Percentiles rank a stretch among this genome's conserved stretches.
These are phyloP conservation scores for Xanthia icteritia DNA, from an alignment of 2,888 invertebrate genomes.

Conservation along the genomic window DNA sequence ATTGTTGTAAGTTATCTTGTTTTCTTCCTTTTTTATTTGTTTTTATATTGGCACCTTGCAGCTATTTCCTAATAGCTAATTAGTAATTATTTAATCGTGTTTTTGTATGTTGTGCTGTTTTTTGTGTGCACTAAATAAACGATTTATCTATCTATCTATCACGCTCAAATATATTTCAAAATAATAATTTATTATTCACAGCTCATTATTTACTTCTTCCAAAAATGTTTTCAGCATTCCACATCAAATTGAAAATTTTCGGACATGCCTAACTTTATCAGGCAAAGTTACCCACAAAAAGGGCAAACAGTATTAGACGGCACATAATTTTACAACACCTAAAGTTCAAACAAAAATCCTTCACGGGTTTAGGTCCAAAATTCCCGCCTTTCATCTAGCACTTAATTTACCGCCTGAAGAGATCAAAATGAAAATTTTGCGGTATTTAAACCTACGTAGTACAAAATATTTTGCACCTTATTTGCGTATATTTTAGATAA, in stretches of 20 bases:
- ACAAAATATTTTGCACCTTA: slow-evolving; percentile 23
- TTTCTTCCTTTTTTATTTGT: too few relatives aligned
- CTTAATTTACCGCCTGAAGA: slow-evolving; percentile 46
- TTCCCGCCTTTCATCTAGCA: slow-evolving; percentile 11
- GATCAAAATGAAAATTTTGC: slow-evolving; percentile 50
- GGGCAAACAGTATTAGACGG: slow-evolving; percentile 11
- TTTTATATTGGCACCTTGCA: too few relatives aligned
- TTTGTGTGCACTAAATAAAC: too few relatives aligned
- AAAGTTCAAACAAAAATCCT: slow-evolving; percentile 16
- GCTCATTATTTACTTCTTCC: background rate
- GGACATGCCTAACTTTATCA: background rate
- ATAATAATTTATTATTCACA: background rate
- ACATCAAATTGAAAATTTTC: slow-evolving; percentile 12
- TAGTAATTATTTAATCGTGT: too few relatives aligned
- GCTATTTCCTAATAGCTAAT: too few relatives aligned
- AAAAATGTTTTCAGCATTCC: background rate
- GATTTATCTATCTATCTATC: too few relatives aligned
- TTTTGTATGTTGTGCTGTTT: too few relatives aligned
- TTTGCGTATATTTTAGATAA: slow-evolving; percentile 27
- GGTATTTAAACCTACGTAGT: slow-evolving; percentile 10
- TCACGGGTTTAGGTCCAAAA: slow-evolving; percentile 6
- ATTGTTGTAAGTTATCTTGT: too few relatives aligned
- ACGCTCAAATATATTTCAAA: too few relatives aligned
- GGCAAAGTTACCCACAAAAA: slow-evolving; percentile 36
- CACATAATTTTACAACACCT: slow-evolving; percentile 23